Conservation (phyloP, 2,888 invertebrate species). For the Agrochola macilenta region DNA sequence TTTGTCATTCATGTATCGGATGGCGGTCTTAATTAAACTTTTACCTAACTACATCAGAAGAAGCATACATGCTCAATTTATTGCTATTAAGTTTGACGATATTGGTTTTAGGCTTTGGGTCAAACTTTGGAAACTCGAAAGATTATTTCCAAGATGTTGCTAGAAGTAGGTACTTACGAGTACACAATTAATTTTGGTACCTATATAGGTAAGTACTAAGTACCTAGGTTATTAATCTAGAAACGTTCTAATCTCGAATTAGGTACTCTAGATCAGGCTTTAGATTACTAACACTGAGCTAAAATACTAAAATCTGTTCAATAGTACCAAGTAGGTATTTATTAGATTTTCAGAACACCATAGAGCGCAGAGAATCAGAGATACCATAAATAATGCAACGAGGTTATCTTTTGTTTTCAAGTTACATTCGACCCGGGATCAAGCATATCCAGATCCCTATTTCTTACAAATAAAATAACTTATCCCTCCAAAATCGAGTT, state of each 20-base stretch:
- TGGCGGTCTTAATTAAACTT: not conserved
- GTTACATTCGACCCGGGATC: slow-evolving; percentile 14
- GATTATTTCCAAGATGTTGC: not conserved
- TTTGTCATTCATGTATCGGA: not conserved
- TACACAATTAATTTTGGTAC: not conserved
- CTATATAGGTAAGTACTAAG: not conserved
- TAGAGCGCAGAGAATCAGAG: not conserved
- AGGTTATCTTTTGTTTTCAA: slow-evolving; percentile 22
- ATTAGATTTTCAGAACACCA: not conserved
- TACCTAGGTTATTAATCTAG: not conserved
- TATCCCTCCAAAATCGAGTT: slow-evolving; percentile 42
- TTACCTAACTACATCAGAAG: not conserved
- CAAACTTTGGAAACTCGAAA: not conserved
- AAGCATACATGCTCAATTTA: not conserved
- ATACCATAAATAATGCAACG: slow-evolving; percentile 16
- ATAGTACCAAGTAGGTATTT: no score
- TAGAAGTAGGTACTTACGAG: not conserved
- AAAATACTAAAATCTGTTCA: not conserved
- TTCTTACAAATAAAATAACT: slow-evolving; percentile 30
- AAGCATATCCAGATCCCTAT: slow-evolving; percentile 10
- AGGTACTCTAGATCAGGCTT: not conserved
- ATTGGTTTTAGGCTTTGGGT: not conserved
- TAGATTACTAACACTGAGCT: not conserved
- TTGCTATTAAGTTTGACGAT: not conserved
- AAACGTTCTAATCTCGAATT: not conserved